A percentile compares a stretch with the other conserved stretches of the same genome.
These are phyloP conservation scores for Leptinotarsa lineolata DNA, from an alignment of 1,140 invertebrate species.

Conservation along the genomic window DNA sequence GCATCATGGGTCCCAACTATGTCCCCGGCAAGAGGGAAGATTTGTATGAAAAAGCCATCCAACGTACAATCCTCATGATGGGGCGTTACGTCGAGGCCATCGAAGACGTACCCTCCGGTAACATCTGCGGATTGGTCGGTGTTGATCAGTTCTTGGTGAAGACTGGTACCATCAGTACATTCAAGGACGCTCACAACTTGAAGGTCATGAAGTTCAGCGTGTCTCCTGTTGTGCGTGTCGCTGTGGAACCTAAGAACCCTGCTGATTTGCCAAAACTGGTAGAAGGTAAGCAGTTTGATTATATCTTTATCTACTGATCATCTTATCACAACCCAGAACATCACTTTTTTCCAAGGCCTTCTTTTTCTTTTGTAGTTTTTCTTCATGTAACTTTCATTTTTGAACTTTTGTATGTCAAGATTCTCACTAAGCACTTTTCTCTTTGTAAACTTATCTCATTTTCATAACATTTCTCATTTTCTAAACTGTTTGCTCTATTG, in stretches of 20 bases:
- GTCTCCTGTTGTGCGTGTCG: slow-evolving; percentile 98
- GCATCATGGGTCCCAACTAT: slow-evolving; percentile 99
- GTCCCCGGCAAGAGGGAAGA: slow-evolving; percentile 98
- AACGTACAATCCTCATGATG: slow-evolving; percentile 99
- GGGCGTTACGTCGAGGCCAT: slow-evolving; percentile 99
- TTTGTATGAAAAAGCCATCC: slow-evolving; percentile 98
- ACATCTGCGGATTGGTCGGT: slow-evolving; percentile 99
- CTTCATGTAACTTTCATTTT: too few relatives aligned
- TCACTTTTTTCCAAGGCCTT: too few relatives aligned
- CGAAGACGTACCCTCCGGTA: slow-evolving; percentile 98
- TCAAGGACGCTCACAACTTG: slow-evolving; percentile 99
- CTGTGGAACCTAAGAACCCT: slow-evolving; percentile 99
- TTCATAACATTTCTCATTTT: too few relatives aligned
- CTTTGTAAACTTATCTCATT: too few relatives aligned
- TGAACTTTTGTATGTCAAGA: too few relatives aligned
- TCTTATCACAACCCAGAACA: too few relatives aligned
- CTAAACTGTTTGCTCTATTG: too few relatives aligned
- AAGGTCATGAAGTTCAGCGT: slow-evolving; percentile 99
- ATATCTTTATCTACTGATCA: neutral
- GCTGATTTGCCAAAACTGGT: slow-evolving; percentile 98
- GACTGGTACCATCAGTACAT: slow-evolving; percentile 98
- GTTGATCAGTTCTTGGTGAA: slow-evolving; percentile 99
- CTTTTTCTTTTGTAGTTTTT: too few relatives aligned
- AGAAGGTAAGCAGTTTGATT: slow-evolving; percentile 68
- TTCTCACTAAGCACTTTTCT: too few relatives aligned